A percentile compares a stretch with the other conserved stretches of the same genome.
Conservation (phyloP, 1,140 invertebrate species). For the Orussus abietinus region DNA sequence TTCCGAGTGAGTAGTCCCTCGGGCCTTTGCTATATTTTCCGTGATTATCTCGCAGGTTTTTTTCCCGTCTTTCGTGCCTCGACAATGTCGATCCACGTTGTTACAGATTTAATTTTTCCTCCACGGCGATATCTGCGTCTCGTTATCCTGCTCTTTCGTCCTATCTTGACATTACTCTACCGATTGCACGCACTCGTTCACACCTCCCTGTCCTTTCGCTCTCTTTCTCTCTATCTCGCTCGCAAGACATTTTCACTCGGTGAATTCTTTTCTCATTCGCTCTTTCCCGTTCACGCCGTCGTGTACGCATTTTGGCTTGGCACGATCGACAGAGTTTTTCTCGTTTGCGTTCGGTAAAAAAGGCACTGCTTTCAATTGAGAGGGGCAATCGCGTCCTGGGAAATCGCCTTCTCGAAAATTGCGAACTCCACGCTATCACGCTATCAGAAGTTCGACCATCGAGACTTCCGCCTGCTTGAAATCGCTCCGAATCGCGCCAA, state of each 20-base stretch:
- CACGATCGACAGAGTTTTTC: conserved; percentile 9
- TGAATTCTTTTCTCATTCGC: conserved; percentile 4
- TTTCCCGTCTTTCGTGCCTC: no score
- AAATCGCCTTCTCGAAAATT: conserved; percentile 4
- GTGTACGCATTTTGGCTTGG: conserved; percentile 10
- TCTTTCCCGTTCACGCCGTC: conserved; percentile 4
- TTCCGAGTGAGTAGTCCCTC: no score
- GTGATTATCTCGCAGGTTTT: no score
- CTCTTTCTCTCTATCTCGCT: conserved; percentile 1
- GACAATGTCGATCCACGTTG: no score
- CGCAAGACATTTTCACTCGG: no score
- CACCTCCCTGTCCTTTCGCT: not conserved
- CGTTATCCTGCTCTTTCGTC: conserved; percentile 6
- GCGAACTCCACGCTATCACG: conserved; percentile 3
- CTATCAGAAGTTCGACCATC: no score
- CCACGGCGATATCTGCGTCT: conserved; percentile 13
- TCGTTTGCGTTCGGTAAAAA: conserved; percentile 10
- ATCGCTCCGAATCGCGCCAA: not conserved
- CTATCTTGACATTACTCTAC: conserved; percentile 14
- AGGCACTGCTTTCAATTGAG: conserved; percentile 17
- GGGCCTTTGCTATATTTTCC: no score
- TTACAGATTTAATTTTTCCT: conserved; percentile 14
- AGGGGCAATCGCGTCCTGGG: conserved; percentile 3
- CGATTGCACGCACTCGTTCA: no score
- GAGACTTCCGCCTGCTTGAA: not conserved